phyloP scores from a whole-genome alignment of 2,797 vertebrate species.

The Chaenodraco wilsoni region DNA sequence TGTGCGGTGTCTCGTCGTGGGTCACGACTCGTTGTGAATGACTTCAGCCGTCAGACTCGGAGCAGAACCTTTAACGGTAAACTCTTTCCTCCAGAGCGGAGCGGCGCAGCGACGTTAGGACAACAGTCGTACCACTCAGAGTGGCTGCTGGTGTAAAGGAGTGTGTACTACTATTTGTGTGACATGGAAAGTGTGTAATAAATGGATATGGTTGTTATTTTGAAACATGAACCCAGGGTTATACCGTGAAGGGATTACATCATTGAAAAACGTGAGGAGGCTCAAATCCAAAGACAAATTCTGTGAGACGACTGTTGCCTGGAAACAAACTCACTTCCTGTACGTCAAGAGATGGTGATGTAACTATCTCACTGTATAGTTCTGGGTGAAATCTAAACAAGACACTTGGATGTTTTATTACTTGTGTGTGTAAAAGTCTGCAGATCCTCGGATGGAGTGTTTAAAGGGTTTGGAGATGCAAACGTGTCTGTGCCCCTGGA shows the following conservation, averaged over 20 bases:
- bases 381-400: conserved; percentile 47
- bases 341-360: conserved; percentile 56
- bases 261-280: conserved; percentile 54
- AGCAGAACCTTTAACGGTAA: conserved; percentile 51
- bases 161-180: conserved; percentile 70
- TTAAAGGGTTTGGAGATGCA: conserved; percentile 20
- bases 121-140: conserved; percentile 33
- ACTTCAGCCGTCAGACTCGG: conserved; percentile 50
- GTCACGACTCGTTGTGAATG: conserved; percentile 64
- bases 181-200: conserved; percentile 74
- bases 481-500: conserved; percentile 36
- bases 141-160: conserved; percentile 67
- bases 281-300: conserved; percentile 72
- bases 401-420: conserved; percentile 63
- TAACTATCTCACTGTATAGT: conserved; percentile 64
- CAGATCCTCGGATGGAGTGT: conserved; percentile 27
- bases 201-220: conserved; percentile 67
- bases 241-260: conserved; percentile 68
- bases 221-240: conserved; percentile 68
- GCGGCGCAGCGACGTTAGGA: no score
- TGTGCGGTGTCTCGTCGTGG: conserved; percentile 69
- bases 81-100: conserved; percentile 38
- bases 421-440: conserved; percentile 54
- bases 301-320: conserved; percentile 74
- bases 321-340: conserved; percentile 75